Evolutionary conservation across 2,888 invertebrate species (phyloP), one percentile per base, ranked within the genome.

Genomic region (Ophioninae sp.): DNA sequence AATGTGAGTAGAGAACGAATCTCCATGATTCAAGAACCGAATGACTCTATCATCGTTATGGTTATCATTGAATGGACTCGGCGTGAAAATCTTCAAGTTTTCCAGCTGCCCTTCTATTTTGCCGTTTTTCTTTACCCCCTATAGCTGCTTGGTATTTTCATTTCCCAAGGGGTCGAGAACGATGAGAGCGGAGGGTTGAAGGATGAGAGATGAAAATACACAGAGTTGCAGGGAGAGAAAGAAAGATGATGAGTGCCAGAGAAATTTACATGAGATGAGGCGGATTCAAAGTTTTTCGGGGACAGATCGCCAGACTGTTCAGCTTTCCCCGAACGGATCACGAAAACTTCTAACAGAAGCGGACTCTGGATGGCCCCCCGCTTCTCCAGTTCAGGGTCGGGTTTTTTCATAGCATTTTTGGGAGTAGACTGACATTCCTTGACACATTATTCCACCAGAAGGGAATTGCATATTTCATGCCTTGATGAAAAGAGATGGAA

Each of bases 321-420:
- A 50, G 70, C 70, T 78, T 83, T 78, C 78, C 61, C 39, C 74
- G 81, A 83, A 83, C 23, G 70, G 81, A 83, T 81, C 83, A 61
- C 56, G 75, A 82, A 65, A 74, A 81, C 67, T 65, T 73, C 62
- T 30, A 7, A 59, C 64, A 37, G 57, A 69, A 64, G 73, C 67
- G 44, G 21, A 74, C 61, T 75, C 70, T 81, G 30, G 61, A 62
- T 65, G 75, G 37, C 30, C 67, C 67, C 84, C 79, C 79, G 80
- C 82, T 84, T 82, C 62, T 82, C 65, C 41, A 62, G 20, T 73
- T 59, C 23, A 41, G n/a, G 67, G 39, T 61, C 64, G 69, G 70
- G 41, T 75, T 77, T 79, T 67, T 50, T 62, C 57, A 72, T 37
- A 50, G 67, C 67, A 72, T 50, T 74, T 17, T 44, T 59, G n/a